Conservation (phyloP, 2,113 vertebrate species). For the Aix galericulata region DNA sequence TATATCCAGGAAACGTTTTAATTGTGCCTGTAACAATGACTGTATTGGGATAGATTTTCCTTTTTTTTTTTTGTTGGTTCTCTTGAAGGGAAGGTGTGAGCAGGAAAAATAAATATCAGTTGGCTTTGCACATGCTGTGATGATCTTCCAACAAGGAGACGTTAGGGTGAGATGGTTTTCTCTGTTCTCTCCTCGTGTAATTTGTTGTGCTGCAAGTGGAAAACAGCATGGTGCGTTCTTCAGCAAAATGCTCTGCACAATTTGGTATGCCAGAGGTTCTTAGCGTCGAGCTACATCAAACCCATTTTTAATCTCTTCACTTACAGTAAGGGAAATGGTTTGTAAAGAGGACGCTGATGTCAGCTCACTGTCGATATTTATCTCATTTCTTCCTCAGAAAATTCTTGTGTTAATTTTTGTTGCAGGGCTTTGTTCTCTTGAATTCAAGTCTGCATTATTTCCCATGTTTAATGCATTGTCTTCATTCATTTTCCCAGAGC, state of each 20-base stretch:
- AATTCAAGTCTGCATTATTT: neutral
- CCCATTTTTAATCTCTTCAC: constrained; percentile 20
- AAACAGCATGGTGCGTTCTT: constrained; percentile 13
- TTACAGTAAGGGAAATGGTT: neutral
- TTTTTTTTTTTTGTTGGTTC: neutral
- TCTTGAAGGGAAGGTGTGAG: neutral
- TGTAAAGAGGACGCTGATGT: neutral
- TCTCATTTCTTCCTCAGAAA: constrained; percentile 9
- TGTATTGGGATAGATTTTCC: neutral
- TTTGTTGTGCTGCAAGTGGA: constrained; percentile 22
- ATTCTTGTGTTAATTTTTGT: constrained; percentile 6
- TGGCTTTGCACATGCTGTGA: neutral
- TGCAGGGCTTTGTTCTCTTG: neutral
- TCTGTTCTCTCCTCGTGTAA: neutral
- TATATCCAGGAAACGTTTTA: neutral
- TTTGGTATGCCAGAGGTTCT: neutral
- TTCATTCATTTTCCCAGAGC: neutral
- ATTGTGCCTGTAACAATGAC: neutral
- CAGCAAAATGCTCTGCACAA: neutral
- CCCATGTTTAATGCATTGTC: neutral
- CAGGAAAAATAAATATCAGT: neutral
- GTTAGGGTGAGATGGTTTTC: neutral
- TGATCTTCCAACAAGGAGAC: neutral
- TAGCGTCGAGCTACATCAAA: constrained; percentile 21
- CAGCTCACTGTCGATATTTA: neutral